phyloP scores from a whole-genome alignment of 2,797 vertebrate species.

The Phataginus tricuspis region DNA sequence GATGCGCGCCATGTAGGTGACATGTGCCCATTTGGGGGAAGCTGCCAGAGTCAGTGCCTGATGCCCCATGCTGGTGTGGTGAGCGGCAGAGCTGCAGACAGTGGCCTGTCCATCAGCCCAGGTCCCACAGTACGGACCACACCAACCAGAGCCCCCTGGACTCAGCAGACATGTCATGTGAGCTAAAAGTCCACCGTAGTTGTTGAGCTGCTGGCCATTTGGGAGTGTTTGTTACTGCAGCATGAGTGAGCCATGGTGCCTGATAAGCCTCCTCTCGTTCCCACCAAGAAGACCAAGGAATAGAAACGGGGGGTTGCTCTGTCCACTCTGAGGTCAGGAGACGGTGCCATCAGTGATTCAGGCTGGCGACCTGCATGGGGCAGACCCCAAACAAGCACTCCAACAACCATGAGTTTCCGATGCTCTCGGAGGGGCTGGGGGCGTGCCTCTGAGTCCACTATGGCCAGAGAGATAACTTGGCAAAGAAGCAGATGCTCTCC shows the following conservation, averaged over 20 bases:
- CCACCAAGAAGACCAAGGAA: background rate
- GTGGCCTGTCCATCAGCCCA: background rate
- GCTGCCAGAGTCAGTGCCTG: background rate
- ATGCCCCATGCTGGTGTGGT: rapidly evolving
- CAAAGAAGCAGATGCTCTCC: background rate
- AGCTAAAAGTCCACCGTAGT: rapidly evolving
- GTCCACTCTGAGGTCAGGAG: background rate
- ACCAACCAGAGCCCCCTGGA: no score
- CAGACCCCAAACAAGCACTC: no score
- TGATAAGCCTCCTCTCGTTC: background rate
- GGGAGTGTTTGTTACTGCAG: background rate
- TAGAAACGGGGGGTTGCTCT: background rate
- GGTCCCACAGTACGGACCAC: rapidly evolving
- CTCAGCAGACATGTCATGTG: background rate
- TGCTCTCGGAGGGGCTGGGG: rapidly evolving
- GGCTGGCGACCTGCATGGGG: background rate
- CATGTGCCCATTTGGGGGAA: background rate
- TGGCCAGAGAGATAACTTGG: background rate
- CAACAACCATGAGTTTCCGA: no score
- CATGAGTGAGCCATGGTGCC: background rate
- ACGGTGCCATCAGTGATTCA: background rate
- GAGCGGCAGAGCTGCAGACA: rapidly evolving
- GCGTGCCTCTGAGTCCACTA: background rate
- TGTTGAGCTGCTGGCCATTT: rapidly evolving
- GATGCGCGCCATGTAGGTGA: background rate